phyloP scores from a whole-genome alignment of 2,797 vertebrate species.

The Halcyon chelicuti region DNA sequence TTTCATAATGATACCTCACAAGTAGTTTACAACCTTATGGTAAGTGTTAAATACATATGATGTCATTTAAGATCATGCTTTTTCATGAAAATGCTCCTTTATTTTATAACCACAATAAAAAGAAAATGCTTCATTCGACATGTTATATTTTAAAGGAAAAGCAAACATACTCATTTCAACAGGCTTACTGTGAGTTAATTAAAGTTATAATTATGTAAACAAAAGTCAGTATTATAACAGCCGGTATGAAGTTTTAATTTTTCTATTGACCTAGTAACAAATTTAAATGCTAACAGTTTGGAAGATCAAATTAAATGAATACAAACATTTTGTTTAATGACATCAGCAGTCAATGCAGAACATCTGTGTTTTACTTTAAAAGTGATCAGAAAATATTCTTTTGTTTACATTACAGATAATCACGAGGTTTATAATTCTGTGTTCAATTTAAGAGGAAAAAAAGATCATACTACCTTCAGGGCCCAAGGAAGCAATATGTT shows the following conservation, averaged over 20 bases:
- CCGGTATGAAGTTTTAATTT: constrained; percentile 47
- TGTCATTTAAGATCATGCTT: not conserved
- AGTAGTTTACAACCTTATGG: not conserved
- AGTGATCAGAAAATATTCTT: constrained; percentile 74
- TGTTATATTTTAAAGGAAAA: constrained; percentile 48
- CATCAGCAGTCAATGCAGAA: constrained; percentile 72
- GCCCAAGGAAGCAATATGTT: constrained; percentile 85
- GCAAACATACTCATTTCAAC: constrained; percentile 53
- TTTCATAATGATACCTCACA: not conserved
- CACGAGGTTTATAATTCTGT: constrained; percentile 83
- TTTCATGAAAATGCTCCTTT: constrained; percentile 50
- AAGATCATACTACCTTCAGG: constrained; percentile 80
- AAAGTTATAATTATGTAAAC: constrained; percentile 56
- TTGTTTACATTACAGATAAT: constrained; percentile 83
- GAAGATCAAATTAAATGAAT: constrained; percentile 75
- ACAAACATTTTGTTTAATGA: constrained; percentile 76
- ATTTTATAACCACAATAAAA: constrained; percentile 27
- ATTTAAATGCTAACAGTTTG: constrained; percentile 71
- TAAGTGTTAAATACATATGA: constrained; percentile 1
- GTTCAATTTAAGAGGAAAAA: constrained; percentile 85
- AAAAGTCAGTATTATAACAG: constrained; percentile 38
- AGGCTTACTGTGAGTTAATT: constrained; percentile 53
- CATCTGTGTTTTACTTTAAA: constrained; percentile 76
- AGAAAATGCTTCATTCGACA: not conserved
- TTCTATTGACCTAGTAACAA: constrained; percentile 66